Base-by-base conservation (phyloP, 2,888 invertebrate genomes). In the Colostygia pectinataria region DNA sequence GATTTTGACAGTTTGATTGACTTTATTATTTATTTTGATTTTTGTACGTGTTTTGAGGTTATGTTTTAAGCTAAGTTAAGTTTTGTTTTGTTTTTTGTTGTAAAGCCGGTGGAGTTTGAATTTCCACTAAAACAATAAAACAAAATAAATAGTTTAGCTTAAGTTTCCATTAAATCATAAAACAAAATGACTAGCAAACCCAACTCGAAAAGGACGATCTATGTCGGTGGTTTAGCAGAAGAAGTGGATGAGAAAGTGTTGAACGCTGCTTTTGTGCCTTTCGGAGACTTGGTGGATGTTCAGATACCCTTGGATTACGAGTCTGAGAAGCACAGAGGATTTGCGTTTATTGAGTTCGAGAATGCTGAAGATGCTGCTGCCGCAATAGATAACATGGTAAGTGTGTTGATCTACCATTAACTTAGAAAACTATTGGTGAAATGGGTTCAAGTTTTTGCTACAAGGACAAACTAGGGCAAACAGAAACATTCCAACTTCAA, bases 251-350 rank as follows among this genome's bases (percentile, higher is more conserved):
- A 99, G 70, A 98, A 99, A 89, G 94, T 97, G 14, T 88, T 99
- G 24, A 97, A 97, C 79, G 97, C 98, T 42, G 99, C 99, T 0
- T 99, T 99, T 74, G 97, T 99, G 64, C 99, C 99, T 1, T 99
- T 99, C 80, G 99, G 99, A 5, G 99, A 99, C 79, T 94, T 99
- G 51, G 94, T 97, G n/a, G 99, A 99, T 79, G 96, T 99, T 32
- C 98, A 99, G 88, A 97, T 98, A 79, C 99, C 99, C 6, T 91
- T 99, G 38, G 99, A 99, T 90, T 99, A 99, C 91, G 98, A 99
- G 84, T 94, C 95, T 43, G 98, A 99, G 74, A 98, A 98, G 74
- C 99, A 99, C 74, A 92, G 99, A 71, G 99, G 99, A n/a, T 99
- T 99, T 89, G 98, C 99, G 0, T 99, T 99, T 79, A 95, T 99